These are phyloP conservation scores for Lindbergichthys nudifrons DNA, from an alignment of 2,797 vertebrate species.

Conservation along the genomic window DNA sequence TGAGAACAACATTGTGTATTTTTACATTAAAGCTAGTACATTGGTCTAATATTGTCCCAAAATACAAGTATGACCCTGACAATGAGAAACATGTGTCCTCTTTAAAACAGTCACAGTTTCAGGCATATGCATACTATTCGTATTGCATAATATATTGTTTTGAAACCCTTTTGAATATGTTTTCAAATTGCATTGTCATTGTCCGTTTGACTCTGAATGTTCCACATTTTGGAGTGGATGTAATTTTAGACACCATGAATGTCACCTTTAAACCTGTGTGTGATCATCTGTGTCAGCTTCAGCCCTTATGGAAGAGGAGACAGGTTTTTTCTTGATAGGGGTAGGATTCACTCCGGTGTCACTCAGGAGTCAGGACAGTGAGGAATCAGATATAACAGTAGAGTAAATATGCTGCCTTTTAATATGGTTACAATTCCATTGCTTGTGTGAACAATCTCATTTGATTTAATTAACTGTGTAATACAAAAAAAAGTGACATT, in stretches of 20 bases:
- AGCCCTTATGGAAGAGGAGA: conserved; percentile 33
- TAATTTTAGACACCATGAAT: neutral
- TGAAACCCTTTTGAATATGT: too few relatives aligned
- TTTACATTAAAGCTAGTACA: too few relatives aligned
- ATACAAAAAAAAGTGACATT: neutral
- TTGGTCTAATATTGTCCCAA: too few relatives aligned
- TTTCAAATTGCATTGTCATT: too few relatives aligned
- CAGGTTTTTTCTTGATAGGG: conserved; percentile 7
- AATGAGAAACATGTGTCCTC: too few relatives aligned
- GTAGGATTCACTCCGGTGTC: conserved; percentile 1
- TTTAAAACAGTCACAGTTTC: neutral
- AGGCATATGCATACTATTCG: neutral
- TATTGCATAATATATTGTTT: neutral
- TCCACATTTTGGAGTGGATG: neutral
- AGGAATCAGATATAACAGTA: conserved; percentile 21
- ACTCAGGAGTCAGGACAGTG: neutral
- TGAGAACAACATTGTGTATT: too few relatives aligned
- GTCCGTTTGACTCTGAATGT: neutral
- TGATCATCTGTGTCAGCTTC: conserved; percentile 28
- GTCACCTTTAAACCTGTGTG: conserved; percentile 29
- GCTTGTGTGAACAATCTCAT: neutral
- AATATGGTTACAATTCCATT: neutral
- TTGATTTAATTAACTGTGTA: neutral
- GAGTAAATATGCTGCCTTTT: neutral
- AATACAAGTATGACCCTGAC: too few relatives aligned